Base-by-base conservation (phyloP, 2,113 vertebrate species). In the Ceyx melanurus region DNA sequence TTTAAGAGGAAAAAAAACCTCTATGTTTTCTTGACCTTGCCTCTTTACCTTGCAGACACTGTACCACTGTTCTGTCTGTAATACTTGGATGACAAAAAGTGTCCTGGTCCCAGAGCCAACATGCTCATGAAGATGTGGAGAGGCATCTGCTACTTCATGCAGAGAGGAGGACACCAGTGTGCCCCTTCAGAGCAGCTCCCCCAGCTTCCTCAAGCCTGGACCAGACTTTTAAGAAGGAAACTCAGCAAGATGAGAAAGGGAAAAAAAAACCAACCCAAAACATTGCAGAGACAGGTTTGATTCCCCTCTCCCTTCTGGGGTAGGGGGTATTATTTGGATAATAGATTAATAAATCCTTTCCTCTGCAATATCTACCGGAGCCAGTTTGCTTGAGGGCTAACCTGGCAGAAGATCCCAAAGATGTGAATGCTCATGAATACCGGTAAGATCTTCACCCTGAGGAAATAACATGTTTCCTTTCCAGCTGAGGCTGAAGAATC, bases 81-180 rank as follows among this genome's bases (percentile, higher is more conserved):
- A 45, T 15, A 61, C 11, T 11, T 5, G 6, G 54, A 7, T 35
- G 64, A 4, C 28, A 18, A 31, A 45, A 66, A 8, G 22, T 6
- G 31, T 40, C 46, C n/a, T 61, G 28, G 50, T 54, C 42, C 42
- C 50, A 33, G 29, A 57, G 64, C 42, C 61, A 10, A 3, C 0
- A 1, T n/a, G 13, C 8, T 72, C 28, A 16, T 12, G 26, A 51
- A n/a, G 3, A 19, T 15, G 73, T 45, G 60, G 31, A n/a, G 35
- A 37, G 50, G 64, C 46, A 22, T 37, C 6, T 16, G 35, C 23
- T 40, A 19, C 51, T 33, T 26, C 6, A 46, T 13, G 33, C 19
- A 10, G 57, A 20, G 19, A n/a, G 20, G 42, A 62, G 23, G 5
- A 3, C 9, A 17, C 2, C 0, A 0, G 13, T 53, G 48, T 21